A percentile compares a stretch with the other conserved stretches of the same genome.
Conservation (phyloP, 2,113 vertebrate genomes). For the Serilophus lunatus region DNA sequence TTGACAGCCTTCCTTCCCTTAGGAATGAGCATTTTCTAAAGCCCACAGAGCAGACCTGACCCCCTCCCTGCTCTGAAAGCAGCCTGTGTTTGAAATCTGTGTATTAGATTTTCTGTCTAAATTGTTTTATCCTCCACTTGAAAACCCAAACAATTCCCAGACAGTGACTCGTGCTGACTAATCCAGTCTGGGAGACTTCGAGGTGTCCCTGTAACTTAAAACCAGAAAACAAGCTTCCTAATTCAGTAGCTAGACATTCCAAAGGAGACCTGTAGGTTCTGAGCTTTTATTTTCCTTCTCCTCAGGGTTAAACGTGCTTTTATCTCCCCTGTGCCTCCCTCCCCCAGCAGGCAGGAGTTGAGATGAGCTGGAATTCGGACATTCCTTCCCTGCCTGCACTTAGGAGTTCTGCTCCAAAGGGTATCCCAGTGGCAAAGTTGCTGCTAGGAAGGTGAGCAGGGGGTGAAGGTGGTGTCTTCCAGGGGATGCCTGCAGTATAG, state of each 20-base stretch:
- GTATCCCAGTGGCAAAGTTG: not conserved
- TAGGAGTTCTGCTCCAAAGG: not conserved
- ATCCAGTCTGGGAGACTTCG: slow-evolving; percentile 69
- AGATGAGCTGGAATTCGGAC: slow-evolving; percentile 33
- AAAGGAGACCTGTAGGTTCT: slow-evolving; percentile 45
- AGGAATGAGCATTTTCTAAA: not conserved
- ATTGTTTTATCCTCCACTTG: slow-evolving; percentile 60
- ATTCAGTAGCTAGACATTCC: slow-evolving; percentile 70
- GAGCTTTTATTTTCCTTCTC: slow-evolving; percentile 59
- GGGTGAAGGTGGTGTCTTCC: not conserved
- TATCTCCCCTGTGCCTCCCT: slow-evolving; percentile 39
- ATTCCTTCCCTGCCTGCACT: slow-evolving; percentile 35
- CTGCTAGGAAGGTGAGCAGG: not conserved
- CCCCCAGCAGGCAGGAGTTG: slow-evolving; percentile 11
- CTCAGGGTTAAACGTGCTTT: slow-evolving; percentile 50
- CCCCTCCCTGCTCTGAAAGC: not conserved
- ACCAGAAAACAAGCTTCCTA: slow-evolving; percentile 65
- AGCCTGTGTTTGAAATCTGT: slow-evolving; percentile 19
- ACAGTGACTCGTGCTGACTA: slow-evolving; percentile 72
- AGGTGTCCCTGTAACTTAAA: slow-evolving; percentile 68
- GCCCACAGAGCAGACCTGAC: not conserved
- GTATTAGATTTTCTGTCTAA: slow-evolving; percentile 63
- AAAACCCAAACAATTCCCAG: slow-evolving; percentile 73
- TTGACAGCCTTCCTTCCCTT: not conserved
- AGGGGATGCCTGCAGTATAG: not conserved